Evolutionary conservation across 30 jellyfish, hydroid and myxozoan species (phyloP), one percentile per base, ranked within the genome.

Genomic region (Mastigias papua): DNA sequence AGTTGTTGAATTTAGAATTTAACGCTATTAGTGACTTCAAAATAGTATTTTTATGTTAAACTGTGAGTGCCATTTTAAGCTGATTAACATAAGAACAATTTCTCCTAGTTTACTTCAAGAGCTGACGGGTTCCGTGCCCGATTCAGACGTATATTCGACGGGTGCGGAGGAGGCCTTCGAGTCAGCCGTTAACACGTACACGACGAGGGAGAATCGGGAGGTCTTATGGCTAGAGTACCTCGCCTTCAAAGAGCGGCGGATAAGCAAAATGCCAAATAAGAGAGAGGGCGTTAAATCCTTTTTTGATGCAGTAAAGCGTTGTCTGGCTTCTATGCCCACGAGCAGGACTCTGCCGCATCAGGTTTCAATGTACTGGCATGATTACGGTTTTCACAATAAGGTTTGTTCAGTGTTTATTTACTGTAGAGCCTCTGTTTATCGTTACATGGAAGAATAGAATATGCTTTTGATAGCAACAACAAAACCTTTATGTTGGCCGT

Each of bases 81-180:
- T n/a, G n/a, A n/a, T n/a, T n/a, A n/a, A n/a, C n/a, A n/a, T n/a
- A n/a, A n/a, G n/a, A 37, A 37, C 54, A 3, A 6, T 62, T 48
- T 30, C 57, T 50, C 57, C 19, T 81, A 92, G 98, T 73, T 77
- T 92, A 63, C 94, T 92, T 67, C 66, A 86, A 80, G 88, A 86
- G 30, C 65, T 91, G 2, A 70, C 69, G 0, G 33, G 57, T n/a
- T 17, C 69, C 17, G 80, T 81, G 17, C 89, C 97, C 17, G 61
- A 90, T 10, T 21, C 77, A 61, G 25, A 48, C 27, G 19, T 73
- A 16, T 81, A 58, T 74, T 21, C 48, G 28, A 33, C 95, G 0
- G 88, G 92, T 1, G 89, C 73, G 4, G 98, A 93, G 33, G 97
- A 93, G 75, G 97, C 97, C n/a, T 93, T 73, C 32, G 96, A 89